Conservation (phyloP, 2,113 vertebrate species). For the Tursiops truncatus region DNA sequence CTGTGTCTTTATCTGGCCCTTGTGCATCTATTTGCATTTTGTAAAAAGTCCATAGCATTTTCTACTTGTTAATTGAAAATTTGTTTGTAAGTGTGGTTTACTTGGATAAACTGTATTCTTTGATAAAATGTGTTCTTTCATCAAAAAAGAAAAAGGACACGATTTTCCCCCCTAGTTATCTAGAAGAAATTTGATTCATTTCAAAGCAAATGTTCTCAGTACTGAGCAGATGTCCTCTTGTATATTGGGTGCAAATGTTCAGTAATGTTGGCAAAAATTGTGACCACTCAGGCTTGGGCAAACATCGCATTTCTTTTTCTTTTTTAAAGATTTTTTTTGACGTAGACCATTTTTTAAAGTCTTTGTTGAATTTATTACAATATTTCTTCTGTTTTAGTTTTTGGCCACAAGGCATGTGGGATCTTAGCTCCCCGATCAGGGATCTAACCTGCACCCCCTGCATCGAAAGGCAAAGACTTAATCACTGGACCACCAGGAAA, state of each 20-base stretch:
- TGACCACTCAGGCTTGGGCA: neutral
- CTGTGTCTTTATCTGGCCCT: rapidly evolving
- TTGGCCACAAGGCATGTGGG: no score
- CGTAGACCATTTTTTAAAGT: no score
- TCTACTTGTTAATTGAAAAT: neutral
- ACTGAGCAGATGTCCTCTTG: no score
- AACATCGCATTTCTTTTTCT: no score
- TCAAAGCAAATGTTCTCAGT: neutral
- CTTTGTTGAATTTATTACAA: no score
- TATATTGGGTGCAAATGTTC: neutral
- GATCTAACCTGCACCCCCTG: no score
- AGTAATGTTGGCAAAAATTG: rapidly evolving
- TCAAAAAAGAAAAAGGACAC: neutral
- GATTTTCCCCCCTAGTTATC: rapidly evolving
- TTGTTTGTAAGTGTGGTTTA: rapidly evolving
- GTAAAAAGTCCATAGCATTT: rapidly evolving
- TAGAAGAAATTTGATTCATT: neutral
- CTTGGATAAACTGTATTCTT: neutral
- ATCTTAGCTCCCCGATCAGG: no score
- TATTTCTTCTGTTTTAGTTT: no score
- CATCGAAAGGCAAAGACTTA: no score
- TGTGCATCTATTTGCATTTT: no score
- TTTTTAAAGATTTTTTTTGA: no score
- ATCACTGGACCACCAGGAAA: no score
- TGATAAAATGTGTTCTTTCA: neutral